Percentiles rank a stretch among this genome's conserved stretches.
phyloP scores from a whole-genome alignment of 2,113 vertebrate species.

The Electrona antarctica region DNA sequence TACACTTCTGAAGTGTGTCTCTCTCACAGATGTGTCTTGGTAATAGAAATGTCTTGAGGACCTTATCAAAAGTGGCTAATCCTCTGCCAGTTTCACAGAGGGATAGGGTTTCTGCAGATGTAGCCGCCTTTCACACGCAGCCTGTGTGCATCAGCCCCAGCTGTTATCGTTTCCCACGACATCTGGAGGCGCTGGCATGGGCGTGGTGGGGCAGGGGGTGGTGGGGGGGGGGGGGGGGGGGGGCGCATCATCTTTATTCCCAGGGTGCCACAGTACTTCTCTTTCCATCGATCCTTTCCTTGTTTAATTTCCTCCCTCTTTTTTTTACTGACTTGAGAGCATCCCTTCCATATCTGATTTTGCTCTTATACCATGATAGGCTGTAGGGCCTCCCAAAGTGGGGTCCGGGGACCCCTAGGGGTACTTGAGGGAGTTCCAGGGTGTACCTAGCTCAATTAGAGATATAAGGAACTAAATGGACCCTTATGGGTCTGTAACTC shows the following conservation, averaged over 20 bases:
- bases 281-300: not conserved
- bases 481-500: too few species aligned
- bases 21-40: conserved; percentile 60
- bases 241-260: conserved; percentile 49
- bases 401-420: too few species aligned
- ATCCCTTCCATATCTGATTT: not conserved
- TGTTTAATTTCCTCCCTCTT: not conserved
- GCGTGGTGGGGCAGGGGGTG: conserved; percentile 61
- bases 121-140: conserved; percentile 73
- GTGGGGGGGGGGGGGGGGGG: conserved; percentile 41
- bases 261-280: conserved; percentile 14
- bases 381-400: too few species aligned
- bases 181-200: conserved; percentile 79
- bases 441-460: too few species aligned
- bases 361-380: too few species aligned
- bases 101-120: conserved; percentile 78
- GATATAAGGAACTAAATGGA: too few species aligned
- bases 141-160: conserved; percentile 70
- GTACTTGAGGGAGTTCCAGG: too few species aligned
- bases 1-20: conserved; percentile 33
- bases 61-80: conserved; percentile 80
- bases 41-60: conserved; percentile 76
- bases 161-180: conserved; percentile 81
- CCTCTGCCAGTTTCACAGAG: conserved; percentile 81
- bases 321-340: not conserved